Evolutionary conservation across 2,113 vertebrate genomes (phyloP).

Genomic region (Maccullochella peelii): DNA sequence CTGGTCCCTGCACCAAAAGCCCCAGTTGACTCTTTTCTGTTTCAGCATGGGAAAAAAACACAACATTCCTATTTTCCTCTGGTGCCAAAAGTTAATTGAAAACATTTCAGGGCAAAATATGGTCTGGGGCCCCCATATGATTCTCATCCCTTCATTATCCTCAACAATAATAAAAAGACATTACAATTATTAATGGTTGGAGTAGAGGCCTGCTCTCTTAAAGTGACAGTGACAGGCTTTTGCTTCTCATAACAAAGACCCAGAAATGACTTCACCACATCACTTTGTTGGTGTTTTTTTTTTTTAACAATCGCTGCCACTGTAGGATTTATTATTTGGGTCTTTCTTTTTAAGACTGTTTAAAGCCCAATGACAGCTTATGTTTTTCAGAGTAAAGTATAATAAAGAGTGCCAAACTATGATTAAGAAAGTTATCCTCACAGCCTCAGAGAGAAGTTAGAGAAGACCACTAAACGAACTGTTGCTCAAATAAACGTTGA

Average conservation of each 20-base stretch:
- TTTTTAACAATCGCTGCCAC: constrained; percentile 28
- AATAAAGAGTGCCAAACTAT: neutral
- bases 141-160: constrained; percentile 89
- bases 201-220: constrained; percentile 52
- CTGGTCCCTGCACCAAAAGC: constrained; percentile 82
- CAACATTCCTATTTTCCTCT: constrained; percentile 89
- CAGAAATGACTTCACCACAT: constrained; percentile 13
- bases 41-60: constrained; percentile 90
- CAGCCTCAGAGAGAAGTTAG: neutral
- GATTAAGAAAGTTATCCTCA: neutral
- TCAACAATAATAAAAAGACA: constrained; percentile 89
- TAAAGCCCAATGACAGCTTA: neutral
- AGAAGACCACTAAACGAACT: neutral
- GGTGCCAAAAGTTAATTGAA: constrained; percentile 76
- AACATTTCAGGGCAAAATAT: constrained; percentile 84
- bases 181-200: constrained; percentile 84
- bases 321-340: constrained; percentile 44
- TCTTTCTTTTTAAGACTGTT: neutral
- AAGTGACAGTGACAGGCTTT: constrained; percentile 55
- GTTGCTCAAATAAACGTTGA: neutral
- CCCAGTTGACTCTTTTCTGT: constrained; percentile 86
- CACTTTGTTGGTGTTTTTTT: constrained; percentile 20
- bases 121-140: constrained; percentile 77
- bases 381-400: neutral
- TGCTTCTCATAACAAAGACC: constrained; percentile 37